Evolutionary conservation across 92 coral and sea anemone species (phyloP), one percentile per base, ranked within the genome.

Genomic region (Porites divaricata): DNA sequence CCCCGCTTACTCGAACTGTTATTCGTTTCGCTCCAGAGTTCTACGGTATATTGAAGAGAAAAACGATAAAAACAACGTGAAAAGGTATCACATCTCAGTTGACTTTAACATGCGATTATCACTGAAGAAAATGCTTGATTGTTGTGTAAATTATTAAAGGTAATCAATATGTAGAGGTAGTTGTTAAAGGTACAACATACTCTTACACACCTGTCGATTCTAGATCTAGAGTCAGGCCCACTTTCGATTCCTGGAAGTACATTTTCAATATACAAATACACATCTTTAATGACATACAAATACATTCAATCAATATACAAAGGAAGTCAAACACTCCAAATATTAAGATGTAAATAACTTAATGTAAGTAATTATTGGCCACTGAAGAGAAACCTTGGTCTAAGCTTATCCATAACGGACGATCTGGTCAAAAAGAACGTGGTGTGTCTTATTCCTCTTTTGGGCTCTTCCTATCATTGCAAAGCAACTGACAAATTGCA

Each of bases 171-270:
- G 16, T 11, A 11, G 59, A 2, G 12, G 16, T 0, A 53, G 58
- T 53, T 2, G 2, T 0, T 0, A 54, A 0, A 54, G 1, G 4
- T 8, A 54, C 13, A 12, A 15, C 12, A 0, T 2, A 15, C 59
- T 54, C 12, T 0, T 11, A 23, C 20, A 49, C 78, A 80, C 78
- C 85, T 78, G 24, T 79, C 83, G 0, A n/a, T 41, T 49, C 84
- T 70, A 14, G 58, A 24, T 20, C 79, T 72, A 11, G 56, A 26
- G 25, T 79, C 79, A 19, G 85, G 25, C 51, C 74, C 85, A 70
- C 79, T 86, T 63, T 79, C 85, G 50, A 79, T n/a, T 17, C 78
- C 85, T 86, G 78, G 14, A 11, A 15, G 1, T 54, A 54, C 10
- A 54, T 0, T 0, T 2, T 54, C 14, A 11, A 1, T 2, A 11